Evolutionary conservation across 2,888 invertebrate genomes (phyloP).

Genomic region (Disparrhopalites patrizii): DNA sequence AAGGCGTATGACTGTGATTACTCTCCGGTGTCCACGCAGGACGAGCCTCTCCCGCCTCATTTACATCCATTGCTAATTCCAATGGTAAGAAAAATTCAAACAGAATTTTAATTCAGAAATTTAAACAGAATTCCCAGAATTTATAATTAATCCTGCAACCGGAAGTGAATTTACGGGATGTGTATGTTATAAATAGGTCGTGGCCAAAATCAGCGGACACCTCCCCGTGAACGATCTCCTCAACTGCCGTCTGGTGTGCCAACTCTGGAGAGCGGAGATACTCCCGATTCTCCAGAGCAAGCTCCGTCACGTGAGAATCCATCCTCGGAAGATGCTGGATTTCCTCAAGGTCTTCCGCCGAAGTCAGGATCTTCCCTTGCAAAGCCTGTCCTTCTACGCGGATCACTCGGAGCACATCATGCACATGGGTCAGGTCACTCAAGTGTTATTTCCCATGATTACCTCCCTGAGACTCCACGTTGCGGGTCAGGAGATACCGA

Average conservation of each 20-base stretch:
- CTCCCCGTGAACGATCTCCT: not conserved
- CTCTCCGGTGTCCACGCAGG: not conserved
- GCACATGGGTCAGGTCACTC: not conserved
- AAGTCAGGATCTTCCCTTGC: not conserved
- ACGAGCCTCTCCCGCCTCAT: constrained; percentile 3
- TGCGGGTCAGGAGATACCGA: constrained; percentile 7
- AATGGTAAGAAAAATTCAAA: not conserved
- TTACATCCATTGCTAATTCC: constrained; percentile 12
- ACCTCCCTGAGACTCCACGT: not conserved
- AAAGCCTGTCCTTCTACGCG: constrained; percentile 1
- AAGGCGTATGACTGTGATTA: not conserved
- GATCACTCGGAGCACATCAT: constrained; percentile 10
- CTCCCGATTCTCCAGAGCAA: not conserved
- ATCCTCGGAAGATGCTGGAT: constrained; percentile 5
- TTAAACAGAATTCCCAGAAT: too few species aligned
- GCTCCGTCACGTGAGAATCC: constrained; percentile 2
- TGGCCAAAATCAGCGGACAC: not conserved
- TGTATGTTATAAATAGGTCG: too few species aligned
- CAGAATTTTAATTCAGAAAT: not conserved
- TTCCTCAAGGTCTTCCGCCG: not conserved
- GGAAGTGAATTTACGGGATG: too few species aligned
- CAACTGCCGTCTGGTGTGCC: constrained; percentile 2
- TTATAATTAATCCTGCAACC: too few species aligned
- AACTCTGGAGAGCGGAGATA: not conserved
- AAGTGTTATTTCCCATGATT: not conserved